Evolutionary conservation across 2,888 invertebrate species (phyloP), one percentile per base, ranked within the genome.

Genomic region (Axea sp.): DNA sequence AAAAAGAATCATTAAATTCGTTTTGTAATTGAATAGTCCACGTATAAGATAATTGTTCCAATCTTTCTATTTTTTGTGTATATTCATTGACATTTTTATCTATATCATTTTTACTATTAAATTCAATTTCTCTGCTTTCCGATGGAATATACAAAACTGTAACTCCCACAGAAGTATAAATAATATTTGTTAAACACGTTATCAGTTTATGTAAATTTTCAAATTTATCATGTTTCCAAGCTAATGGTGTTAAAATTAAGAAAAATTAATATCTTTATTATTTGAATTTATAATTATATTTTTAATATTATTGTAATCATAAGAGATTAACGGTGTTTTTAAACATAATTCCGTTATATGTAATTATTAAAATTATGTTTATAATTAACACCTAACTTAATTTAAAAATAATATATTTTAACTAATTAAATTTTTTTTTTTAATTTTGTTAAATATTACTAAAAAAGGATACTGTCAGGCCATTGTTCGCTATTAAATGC

Each of bases 21-120:
- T 88, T 88, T 73, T 89, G 88, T 62, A 91, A 89, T 77, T 90
- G 90, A 33, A 88, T 82, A 3, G 90, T 89, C 91, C 91, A 91
- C 76, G 89, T 88, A 19, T 77, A 76, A 3, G 81, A 81, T 11
- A 85, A 62, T 67, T 78, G 77, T 55, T 86, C 86, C 19, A 86
- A 72, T 77, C 85, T 80, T 3, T 65, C 77, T 1, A 84, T 67
- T 6, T 83, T 45, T 9, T 73, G 49, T 1, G 30, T 30, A 1
- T 45, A 12, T 4, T 39, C 45, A 6, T 64, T 39, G 0, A 19
- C 41, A 6, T 47, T 35, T 41, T 6, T 53, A 17, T 14, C 43
- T 22, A 92, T 92, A 24, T 28, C n/a, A n/a, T 60, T 22, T 30
- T 43, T 28, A 1, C n/a, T n/a, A 17, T 8, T 12, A 7, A 49